Evolutionary conservation across 2,888 invertebrate species (phyloP).

Genomic region (Acanthosepion lycidas): DNA sequence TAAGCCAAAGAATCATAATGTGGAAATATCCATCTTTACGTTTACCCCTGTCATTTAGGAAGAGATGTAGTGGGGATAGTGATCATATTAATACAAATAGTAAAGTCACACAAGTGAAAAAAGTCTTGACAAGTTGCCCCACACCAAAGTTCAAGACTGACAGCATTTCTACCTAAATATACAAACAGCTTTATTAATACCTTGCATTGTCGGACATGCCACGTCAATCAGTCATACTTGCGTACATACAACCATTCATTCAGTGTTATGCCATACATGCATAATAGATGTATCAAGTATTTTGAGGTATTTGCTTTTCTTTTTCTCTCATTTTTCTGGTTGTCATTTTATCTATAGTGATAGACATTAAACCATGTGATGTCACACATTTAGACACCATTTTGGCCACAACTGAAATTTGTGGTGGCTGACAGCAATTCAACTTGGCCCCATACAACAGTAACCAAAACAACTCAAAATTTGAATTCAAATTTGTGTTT

Average conservation of each 20-base stretch:
- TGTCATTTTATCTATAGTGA: background rate
- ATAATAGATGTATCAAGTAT: slow-evolving; percentile 13
- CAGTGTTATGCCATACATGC: slow-evolving; percentile 10
- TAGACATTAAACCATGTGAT: slow-evolving; percentile 22
- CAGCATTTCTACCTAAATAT: slow-evolving; percentile 33
- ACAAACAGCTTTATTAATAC: slow-evolving; percentile 23
- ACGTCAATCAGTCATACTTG: slow-evolving; percentile 21
- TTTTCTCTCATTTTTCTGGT: background rate
- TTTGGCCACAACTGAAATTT: slow-evolving; percentile 9
- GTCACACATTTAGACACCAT: slow-evolving; percentile 11
- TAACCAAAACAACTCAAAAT: slow-evolving; percentile 18
- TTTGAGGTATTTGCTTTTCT: slow-evolving; percentile 23
- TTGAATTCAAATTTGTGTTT: background rate
- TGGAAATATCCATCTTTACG: background rate
- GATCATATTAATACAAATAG: background rate
- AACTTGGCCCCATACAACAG: slow-evolving; percentile 33
- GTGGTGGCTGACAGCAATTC: slow-evolving; percentile 20
- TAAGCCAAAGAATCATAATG: background rate
- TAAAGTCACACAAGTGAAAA: slow-evolving; percentile 33
- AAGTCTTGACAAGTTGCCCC: background rate
- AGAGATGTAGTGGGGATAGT: background rate
- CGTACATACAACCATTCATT: slow-evolving; percentile 7
- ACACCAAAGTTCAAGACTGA: slow-evolving; percentile 33
- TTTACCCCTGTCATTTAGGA: slow-evolving; percentile 13
- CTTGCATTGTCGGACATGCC: slow-evolving; percentile 33